These are phyloP conservation scores for Pachyramphus minor DNA, from an alignment of 2,113 vertebrate species.

Conservation along the genomic window DNA sequence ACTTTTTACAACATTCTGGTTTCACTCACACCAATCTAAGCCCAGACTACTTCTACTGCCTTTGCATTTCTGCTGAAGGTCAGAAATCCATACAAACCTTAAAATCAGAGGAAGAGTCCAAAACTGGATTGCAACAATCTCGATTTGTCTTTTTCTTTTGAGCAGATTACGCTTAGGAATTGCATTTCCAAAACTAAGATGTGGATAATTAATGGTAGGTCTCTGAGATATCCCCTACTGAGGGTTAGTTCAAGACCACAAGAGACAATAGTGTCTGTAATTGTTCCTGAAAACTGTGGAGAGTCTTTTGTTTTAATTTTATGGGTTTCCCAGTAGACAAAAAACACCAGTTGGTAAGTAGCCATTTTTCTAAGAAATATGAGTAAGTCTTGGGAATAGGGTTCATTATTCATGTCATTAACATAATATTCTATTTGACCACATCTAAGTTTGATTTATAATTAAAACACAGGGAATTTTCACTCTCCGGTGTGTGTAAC, in stretches of 20 bases:
- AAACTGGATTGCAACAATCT: neutral
- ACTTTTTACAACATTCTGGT: neutral
- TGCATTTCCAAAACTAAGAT: conserved; percentile 21
- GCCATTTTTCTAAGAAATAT: conserved; percentile 58
- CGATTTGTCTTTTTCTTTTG: neutral
- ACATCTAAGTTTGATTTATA: conserved; percentile 54
- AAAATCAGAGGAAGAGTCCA: neutral
- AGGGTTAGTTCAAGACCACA: conserved; percentile 15
- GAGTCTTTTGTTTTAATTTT: conserved; percentile 49
- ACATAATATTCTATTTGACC: conserved; percentile 46
- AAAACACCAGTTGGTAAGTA: conserved; percentile 8
- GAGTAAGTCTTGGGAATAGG: conserved; percentile 35
- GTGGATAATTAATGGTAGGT: conserved; percentile 28
- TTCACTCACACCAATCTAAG: neutral
- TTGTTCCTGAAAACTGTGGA: conserved; percentile 52
- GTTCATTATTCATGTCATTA: conserved; percentile 53
- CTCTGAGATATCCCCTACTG: conserved; percentile 3
- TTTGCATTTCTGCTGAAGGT: neutral
- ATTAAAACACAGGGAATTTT: conserved; percentile 53
- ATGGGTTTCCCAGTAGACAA: conserved; percentile 28
- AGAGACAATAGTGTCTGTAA: conserved; percentile 30
- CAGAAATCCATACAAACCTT: neutral
- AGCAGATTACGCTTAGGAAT: neutral
- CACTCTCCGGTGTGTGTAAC: conserved; percentile 21
- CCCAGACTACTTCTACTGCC: neutral